Evolutionary conservation across 2,113 vertebrate species (phyloP).

Genomic region (Etheostoma spectabile): DNA sequence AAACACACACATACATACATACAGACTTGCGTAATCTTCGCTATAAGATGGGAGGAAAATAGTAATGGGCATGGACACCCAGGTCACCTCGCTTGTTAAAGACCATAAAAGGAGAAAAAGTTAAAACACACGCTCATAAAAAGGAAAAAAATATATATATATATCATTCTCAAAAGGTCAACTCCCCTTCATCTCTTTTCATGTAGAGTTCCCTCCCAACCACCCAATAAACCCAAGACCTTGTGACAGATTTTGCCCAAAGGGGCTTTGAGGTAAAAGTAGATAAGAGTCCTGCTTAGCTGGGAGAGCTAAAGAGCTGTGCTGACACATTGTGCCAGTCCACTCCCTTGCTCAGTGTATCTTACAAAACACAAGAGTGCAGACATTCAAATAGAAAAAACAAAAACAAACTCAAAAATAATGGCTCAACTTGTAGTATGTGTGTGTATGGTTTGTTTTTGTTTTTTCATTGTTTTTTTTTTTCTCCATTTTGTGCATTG

Average conservation of each 20-base stretch:
- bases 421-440: slow-evolving; percentile 90
- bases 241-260: slow-evolving; percentile 84
- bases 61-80: slow-evolving; percentile 83
- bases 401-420: slow-evolving; percentile 80
- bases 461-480: slow-evolving; percentile 1
- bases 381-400: slow-evolving; percentile 84
- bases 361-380: slow-evolving; percentile 78
- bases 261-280: slow-evolving; percentile 87
- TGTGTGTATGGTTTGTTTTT: slow-evolving; percentile 64
- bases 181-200: slow-evolving; percentile 63
- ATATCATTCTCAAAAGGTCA: slow-evolving; percentile 78
- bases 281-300: slow-evolving; percentile 87
- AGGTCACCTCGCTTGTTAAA: slow-evolving; percentile 89
- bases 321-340: slow-evolving; percentile 67
- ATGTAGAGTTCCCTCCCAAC: slow-evolving; percentile 69
- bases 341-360: slow-evolving; percentile 83
- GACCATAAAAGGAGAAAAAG: slow-evolving; percentile 80
- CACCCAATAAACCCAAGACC: slow-evolving; percentile 79
- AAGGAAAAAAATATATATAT: slow-evolving; percentile 78
- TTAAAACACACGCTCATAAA: slow-evolving; percentile 82
- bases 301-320: slow-evolving; percentile 84
- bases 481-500: slow-evolving; percentile 82
- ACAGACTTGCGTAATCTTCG: slow-evolving; percentile 45
- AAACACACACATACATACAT: slow-evolving; percentile 4
- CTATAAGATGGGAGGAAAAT: slow-evolving; percentile 78